phyloP scores from a whole-genome alignment of 2,888 invertebrate species.

The Lithophane leautieri region DNA sequence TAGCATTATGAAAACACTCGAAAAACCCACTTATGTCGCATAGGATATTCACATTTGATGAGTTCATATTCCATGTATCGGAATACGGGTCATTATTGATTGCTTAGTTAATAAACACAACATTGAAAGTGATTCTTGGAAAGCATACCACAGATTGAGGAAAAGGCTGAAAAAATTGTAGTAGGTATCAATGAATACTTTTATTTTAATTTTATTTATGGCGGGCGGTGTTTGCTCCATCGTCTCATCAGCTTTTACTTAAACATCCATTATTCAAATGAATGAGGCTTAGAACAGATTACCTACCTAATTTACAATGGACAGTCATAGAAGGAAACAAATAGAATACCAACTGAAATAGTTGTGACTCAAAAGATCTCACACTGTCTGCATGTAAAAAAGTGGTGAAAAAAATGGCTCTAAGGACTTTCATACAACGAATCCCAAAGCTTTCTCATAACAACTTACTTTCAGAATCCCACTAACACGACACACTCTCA shows the following conservation, averaged over 20 bases:
- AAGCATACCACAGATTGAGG: conserved; percentile 26
- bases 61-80: conserved; percentile 26
- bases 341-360: not conserved
- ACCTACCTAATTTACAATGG: not conserved
- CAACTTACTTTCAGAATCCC: no score
- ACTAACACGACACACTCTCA: no score
- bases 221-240: not conserved
- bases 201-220: conserved; percentile 1
- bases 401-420: no score
- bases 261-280: not conserved
- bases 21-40: conserved; percentile 2
- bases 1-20: conserved; percentile 12
- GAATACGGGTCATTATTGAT: conserved; percentile 47
- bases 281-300: not conserved
- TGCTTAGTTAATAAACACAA: conserved; percentile 19
- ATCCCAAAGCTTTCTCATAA: no score
- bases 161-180: conserved; percentile 19
- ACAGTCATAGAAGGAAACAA: not conserved
- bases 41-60: conserved; percentile 20
- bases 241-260: not conserved
- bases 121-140: conserved; percentile 41
- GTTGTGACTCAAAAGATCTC: no score
- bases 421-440: no score
- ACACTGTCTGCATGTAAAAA: no score
- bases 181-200: not conserved